Evolutionary conservation across 2,113 vertebrate species (phyloP), one percentile per base, ranked within the genome.

Genomic region (Thomomys bottae): DNA sequence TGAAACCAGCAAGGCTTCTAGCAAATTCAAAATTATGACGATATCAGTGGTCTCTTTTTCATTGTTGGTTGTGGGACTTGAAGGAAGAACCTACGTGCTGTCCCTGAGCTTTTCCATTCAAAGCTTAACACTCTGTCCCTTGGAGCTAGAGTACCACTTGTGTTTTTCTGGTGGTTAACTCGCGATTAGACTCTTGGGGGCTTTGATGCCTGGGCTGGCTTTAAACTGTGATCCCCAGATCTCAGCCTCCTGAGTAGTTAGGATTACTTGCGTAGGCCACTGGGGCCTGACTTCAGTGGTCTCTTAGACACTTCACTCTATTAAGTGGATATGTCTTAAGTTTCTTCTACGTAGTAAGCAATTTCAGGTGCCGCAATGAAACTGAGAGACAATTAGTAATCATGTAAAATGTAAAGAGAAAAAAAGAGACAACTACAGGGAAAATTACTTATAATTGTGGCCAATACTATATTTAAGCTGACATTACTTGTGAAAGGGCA

Each of bases 391-490:
- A 26, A 61, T 24, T 5, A 85, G 15, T 2, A 57, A 64, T 6
- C 42, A 40, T 4, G 3, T 73, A 17, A 7, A 75, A 94, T 28
- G 11, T 34, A 77, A 12, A 23, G 63, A 54, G 64, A 42, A 23
- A 18, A 32, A 23, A 45, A 66, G 86, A 73, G 34, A 68, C 32
- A 68, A 68, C 76, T 42, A 84, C 12, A 42, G 45, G 54, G 28
- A 87, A 93, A 91, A 49, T 61, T 49, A 81, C 67, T 61, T 91
- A 57, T 36, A 93, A 59, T 64, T 78, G 24, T 87, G 57, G 49
- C 34, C n/a, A 82, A 72, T 64, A 32, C 45, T 91, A 61, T 32
- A 84, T 84, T 87, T 79, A 89, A 54, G 26, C 82, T 64, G 34
- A 77, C 20, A 45, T 71, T 76, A 88, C 72, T 67, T 28, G 45